Percentiles rank a stretch among this genome's conserved stretches.
Evolutionary conservation across 2,888 invertebrate genomes (phyloP).

Genomic region (Thereva unica): DNA sequence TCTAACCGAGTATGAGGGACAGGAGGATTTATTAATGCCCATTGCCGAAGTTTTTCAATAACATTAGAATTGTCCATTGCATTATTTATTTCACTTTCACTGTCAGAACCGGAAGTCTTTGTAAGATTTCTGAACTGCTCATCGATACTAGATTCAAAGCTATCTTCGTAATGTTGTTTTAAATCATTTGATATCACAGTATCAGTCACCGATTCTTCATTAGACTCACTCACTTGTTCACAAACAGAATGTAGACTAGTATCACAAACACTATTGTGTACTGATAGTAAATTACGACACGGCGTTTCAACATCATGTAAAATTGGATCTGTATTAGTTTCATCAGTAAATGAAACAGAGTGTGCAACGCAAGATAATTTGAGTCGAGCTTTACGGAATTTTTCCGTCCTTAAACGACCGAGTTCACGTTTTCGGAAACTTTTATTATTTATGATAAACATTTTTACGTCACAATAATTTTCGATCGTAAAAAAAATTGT

Average conservation of each 20-base stretch:
- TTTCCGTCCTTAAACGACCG: neutral
- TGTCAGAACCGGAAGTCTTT: neutral
- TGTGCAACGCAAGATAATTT: neutral
- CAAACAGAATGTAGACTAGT: neutral
- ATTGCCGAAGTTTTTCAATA: neutral
- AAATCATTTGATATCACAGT: neutral
- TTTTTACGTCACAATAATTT: neutral
- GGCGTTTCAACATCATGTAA: neutral
- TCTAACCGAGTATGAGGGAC: neutral
- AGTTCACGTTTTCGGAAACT: neutral
- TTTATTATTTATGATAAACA: neutral
- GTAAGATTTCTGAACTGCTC: neutral
- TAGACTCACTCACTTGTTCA: neutral
- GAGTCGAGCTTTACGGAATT: neutral
- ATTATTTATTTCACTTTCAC: neutral
- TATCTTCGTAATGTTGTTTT: neutral
- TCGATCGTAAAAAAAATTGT: neutral
- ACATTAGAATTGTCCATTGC: neutral
- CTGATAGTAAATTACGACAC: neutral
- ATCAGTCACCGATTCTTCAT: neutral
- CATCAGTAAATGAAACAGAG: no score
- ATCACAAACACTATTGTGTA: neutral
- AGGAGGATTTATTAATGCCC: slow-evolving; percentile 3
- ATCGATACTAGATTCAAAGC: neutral
- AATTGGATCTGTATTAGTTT: no score